Conservation (phyloP, 2,113 vertebrate genomes). For the Dipodomys merriami region DNA sequence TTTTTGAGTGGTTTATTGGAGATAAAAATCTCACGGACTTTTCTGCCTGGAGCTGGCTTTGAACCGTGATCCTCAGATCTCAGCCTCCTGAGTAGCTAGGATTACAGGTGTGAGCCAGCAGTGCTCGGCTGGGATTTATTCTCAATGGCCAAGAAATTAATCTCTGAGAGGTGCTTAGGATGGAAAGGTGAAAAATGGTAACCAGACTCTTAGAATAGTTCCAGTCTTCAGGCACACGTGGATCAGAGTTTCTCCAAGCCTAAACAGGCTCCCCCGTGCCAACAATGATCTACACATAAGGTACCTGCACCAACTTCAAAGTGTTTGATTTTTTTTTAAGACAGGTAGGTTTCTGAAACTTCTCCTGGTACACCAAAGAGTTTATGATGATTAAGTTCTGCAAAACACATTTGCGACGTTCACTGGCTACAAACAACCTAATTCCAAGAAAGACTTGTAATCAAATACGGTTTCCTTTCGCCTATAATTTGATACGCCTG, state of each 20-base stretch:
- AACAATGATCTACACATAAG: constrained; percentile 80
- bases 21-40: no score
- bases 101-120: no score
- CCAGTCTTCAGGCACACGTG: neutral
- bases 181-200: constrained; percentile 45
- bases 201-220: constrained; percentile 25
- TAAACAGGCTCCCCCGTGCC: neutral
- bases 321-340: constrained; percentile 63
- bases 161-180: constrained; percentile 31
- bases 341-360: constrained; percentile 81
- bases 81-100: no score
- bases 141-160: constrained; percentile 56
- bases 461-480: constrained; percentile 14
- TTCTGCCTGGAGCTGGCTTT: no score
- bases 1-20: no score
- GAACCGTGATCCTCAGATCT: no score
- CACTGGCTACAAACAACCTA: constrained; percentile 46
- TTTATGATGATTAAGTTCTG: constrained; percentile 57
- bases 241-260: constrained; percentile 27
- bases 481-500: constrained; percentile 9
- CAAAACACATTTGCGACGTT: neutral
- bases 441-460: constrained; percentile 45
- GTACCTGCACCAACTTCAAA: constrained; percentile 83
- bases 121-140: neutral
- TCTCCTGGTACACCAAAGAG: constrained; percentile 28